Evolutionary conservation across 1,140 invertebrate genomes (phyloP).

Genomic region (Ceratosolen fusciceps): DNA sequence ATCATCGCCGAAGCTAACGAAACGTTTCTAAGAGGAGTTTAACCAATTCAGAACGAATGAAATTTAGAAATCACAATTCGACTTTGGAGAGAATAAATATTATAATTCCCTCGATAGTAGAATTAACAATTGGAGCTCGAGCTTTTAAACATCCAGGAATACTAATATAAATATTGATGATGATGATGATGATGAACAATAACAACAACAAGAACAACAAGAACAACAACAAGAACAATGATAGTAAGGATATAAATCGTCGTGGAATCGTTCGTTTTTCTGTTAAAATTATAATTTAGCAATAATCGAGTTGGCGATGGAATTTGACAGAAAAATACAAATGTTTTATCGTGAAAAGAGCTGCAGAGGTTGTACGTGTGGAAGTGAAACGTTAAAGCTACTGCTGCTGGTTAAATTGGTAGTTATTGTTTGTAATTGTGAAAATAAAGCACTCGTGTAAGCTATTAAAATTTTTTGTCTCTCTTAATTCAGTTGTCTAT

Average conservation of each 20-base stretch:
- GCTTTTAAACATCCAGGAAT: too few species aligned
- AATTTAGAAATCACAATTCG: too few species aligned
- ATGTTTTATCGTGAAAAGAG: not conserved
- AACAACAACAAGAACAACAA: too few species aligned
- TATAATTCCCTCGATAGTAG: too few species aligned
- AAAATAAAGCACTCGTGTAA: slow-evolving; percentile 2
- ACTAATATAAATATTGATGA: too few species aligned
- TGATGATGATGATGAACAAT: too few species aligned
- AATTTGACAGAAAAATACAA: not conserved
- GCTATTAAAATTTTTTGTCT: slow-evolving; percentile 15
- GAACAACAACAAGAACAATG: too few species aligned
- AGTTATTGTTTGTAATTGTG: slow-evolving; percentile 22
- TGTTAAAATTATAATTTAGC: not conserved
- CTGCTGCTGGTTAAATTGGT: slow-evolving; percentile 9
- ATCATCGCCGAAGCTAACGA: too few species aligned
- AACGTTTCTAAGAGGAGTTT: too few species aligned
- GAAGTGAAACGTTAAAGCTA: not conserved
- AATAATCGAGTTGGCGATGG: not conserved
- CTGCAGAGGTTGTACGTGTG: not conserved
- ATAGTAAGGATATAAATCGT: not conserved
- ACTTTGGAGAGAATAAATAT: too few species aligned
- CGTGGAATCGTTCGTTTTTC: not conserved
- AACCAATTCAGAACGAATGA: too few species aligned
- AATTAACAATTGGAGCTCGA: too few species aligned
- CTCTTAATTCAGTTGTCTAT: slow-evolving; percentile 6